Conservation (phyloP, 2,113 vertebrate genomes). For the Pachypanchax playfairii region DNA sequence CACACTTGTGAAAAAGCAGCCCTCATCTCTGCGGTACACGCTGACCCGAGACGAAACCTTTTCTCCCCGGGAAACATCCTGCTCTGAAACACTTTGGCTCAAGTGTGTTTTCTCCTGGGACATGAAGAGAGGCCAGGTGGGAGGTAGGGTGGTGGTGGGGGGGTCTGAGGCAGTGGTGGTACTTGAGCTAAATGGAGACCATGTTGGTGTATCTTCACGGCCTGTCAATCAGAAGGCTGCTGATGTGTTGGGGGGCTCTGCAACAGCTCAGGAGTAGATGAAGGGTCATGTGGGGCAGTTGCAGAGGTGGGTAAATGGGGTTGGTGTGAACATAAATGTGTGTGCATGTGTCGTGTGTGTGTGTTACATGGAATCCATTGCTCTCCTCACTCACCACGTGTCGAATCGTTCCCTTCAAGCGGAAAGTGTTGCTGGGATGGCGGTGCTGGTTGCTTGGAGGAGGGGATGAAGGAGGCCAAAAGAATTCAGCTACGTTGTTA, state of each 20-base stretch:
- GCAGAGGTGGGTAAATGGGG: slow-evolving; percentile 70
- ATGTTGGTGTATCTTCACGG: slow-evolving; percentile 81
- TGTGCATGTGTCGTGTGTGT: slow-evolving; percentile 49
- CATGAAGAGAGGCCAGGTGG: slow-evolving; percentile 67
- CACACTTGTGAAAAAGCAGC: slow-evolving; percentile 78
- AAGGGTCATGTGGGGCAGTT: slow-evolving; percentile 70
- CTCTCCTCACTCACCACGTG: slow-evolving; percentile 78
- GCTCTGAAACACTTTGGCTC: slow-evolving; percentile 99
- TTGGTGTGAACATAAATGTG: slow-evolving; percentile 50
- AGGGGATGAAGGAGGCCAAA: neutral
- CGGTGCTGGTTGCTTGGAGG: no score
- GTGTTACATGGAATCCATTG: slow-evolving; percentile 72
- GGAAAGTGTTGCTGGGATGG: slow-evolving; percentile 55
- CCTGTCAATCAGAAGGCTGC: slow-evolving; percentile 76
- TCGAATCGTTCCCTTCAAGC: slow-evolving; percentile 66
- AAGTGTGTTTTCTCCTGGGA: slow-evolving; percentile 97
- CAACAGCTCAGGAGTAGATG: slow-evolving; percentile 68
- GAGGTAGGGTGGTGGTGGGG: slow-evolving; percentile 5
- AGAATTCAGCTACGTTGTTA: slow-evolving; percentile 3
- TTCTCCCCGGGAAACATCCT: slow-evolving; percentile 98
- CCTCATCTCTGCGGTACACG: slow-evolving; percentile 90
- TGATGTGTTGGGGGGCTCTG: slow-evolving; percentile 73
- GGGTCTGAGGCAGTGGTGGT: slow-evolving; percentile 67
- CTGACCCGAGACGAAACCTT: slow-evolving; percentile 97
- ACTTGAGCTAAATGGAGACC: slow-evolving; percentile 82